phyloP scores from a whole-genome alignment of 2,113 vertebrate species.

The Ophiodon elongatus region DNA sequence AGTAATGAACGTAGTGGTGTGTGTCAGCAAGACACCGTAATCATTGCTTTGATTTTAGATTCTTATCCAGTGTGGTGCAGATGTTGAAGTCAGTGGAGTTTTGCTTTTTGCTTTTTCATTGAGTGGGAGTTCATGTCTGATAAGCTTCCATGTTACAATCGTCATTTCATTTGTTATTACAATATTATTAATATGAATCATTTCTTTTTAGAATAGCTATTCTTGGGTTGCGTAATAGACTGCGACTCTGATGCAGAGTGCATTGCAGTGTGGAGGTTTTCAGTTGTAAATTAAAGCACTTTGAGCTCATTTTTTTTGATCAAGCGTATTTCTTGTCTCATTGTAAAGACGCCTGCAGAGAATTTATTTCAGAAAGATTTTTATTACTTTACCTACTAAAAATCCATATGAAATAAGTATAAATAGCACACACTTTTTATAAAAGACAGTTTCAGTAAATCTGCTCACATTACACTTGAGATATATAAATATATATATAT shows the following conservation, averaged over 20 bases:
- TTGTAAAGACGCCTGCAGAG: slow-evolving; percentile 1
- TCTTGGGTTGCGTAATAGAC: not conserved
- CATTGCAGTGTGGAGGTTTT: not conserved
- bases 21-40: not conserved
- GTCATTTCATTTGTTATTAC: not conserved
- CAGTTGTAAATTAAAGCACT: slow-evolving; percentile 47
- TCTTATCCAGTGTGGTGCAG: not conserved
- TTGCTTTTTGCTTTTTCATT: not conserved
- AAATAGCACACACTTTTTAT: slow-evolving; percentile 68
- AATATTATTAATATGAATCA: not conserved
- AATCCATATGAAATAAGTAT: slow-evolving; percentile 77
- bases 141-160: not conserved
- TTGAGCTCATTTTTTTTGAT: not conserved
- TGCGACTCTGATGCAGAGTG: not conserved
- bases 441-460: slow-evolving; percentile 68
- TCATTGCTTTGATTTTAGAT: not conserved
- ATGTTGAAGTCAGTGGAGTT: not conserved
- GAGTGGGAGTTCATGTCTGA: not conserved
- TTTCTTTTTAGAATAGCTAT: not conserved
- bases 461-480: slow-evolving; percentile 64
- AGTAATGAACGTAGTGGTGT: not conserved
- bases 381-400: slow-evolving; percentile 72
- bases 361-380: slow-evolving; percentile 49
- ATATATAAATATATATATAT: too few species aligned
- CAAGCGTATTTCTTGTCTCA: not conserved